Base-by-base conservation (phyloP, 2,797 vertebrate species). In the Acridotheres tristis region DNA sequence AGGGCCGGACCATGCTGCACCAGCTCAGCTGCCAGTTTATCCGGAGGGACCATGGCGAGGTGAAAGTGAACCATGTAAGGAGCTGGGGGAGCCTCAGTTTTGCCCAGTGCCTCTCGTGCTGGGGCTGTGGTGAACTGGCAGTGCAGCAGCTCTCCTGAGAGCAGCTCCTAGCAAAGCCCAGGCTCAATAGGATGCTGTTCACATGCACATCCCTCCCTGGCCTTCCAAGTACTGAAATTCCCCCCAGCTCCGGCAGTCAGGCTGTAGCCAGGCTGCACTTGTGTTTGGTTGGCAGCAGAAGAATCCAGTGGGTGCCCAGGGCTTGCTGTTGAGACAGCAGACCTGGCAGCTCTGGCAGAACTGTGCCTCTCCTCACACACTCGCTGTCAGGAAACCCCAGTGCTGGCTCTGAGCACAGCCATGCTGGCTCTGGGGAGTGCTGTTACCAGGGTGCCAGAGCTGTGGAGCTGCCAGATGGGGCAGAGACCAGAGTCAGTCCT, bases 21-120 rank as follows among this genome's bases (percentile, higher is more conserved):
- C 98, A 98, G n/a, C 95, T 99, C 87, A 98, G 98, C 83, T 98
- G 96, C 81, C 98, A 98, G 77, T 98, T 99, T 90, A 94, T 96
- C 75, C 98, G 97, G 68, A 97, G 97, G 81, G 96, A 98, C 94
- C 98, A 97, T 25, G 87, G 95, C 22, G 98, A 99, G 61, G 98
- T 99, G 96, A 99, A 99, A 82, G 97, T 99, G 94, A 97, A 97
- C 65, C 98, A 98, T 14, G 99, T 99, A 97, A 99, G 99, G 95
- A 82, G 43, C 48, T 4, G 20, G 11, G 48, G 48, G 38, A 20
- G 51, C 34, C 48, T 40, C 36, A 10, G 51, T 25, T 47, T 27
- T 5, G 0, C 32, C 53, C 2, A 11, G 21, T 55, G 54, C 57
- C 76, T 54, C 20, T 40, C 0, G 0, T 11, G 3, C 55, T 9